phyloP scores from a whole-genome alignment of 2,797 vertebrate genomes.

The Trichosurus vulpecula region DNA sequence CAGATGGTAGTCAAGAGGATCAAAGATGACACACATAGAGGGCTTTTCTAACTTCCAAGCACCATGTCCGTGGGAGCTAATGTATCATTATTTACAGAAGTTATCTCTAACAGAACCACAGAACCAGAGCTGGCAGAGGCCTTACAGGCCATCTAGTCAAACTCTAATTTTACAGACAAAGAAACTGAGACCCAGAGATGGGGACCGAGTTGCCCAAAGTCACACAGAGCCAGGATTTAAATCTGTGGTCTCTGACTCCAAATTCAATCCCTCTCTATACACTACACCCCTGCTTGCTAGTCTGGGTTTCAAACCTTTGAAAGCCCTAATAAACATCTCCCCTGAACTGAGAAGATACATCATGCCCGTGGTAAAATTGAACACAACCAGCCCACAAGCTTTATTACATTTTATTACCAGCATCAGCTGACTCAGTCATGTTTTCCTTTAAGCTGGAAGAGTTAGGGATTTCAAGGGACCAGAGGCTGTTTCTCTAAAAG shows the following conservation, averaged over 20 bases:
- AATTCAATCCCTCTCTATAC: not conserved
- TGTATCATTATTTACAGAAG: not conserved
- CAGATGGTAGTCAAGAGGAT: not conserved
- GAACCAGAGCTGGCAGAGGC: not conserved
- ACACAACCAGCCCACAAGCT: constrained; percentile 31
- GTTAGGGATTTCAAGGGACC: constrained; percentile 74
- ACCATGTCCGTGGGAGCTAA: not conserved
- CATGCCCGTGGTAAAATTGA: constrained; percentile 28
- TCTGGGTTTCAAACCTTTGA: constrained; percentile 66
- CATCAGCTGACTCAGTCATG: constrained; percentile 49
- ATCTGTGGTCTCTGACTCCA: not conserved
- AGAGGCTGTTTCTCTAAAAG: constrained; percentile 71
- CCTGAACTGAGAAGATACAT: constrained; percentile 41
- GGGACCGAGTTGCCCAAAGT: not conserved
- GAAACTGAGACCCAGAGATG: not conserved
- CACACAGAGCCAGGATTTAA: not conserved
- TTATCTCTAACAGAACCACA: not conserved
- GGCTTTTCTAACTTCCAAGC: not conserved
- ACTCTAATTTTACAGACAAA: not conserved
- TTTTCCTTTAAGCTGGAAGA: constrained; percentile 69
- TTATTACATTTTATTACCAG: constrained; percentile 58
- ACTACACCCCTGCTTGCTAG: not conserved
- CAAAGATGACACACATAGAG: not conserved
- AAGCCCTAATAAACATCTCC: constrained; percentile 50
- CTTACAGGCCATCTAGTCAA: not conserved